phyloP scores from a whole-genome alignment of 2,113 vertebrate species.

The Pituophis catenifer region DNA sequence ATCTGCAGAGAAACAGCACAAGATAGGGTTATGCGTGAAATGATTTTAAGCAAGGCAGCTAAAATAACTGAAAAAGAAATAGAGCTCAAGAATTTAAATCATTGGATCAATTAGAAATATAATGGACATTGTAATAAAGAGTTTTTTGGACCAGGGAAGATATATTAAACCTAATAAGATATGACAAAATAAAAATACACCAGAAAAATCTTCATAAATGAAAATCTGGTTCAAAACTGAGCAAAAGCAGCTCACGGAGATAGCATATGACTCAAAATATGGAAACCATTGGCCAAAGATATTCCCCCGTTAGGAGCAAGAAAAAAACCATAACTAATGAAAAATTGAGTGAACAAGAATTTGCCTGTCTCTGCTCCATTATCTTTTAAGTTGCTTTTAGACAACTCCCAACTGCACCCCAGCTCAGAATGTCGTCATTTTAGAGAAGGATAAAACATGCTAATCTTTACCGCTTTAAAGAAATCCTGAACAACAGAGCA shows the following conservation, averaged over 20 bases:
- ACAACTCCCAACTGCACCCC: background rate
- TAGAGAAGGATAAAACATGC: background rate
- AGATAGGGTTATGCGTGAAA: background rate
- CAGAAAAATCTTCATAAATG: background rate
- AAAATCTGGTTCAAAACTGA: background rate
- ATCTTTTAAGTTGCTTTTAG: background rate
- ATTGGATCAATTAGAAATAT: background rate
- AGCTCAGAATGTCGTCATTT: background rate
- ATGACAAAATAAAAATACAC: background rate
- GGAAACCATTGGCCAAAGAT: background rate
- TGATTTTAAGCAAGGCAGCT: background rate
- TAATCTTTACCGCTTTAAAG: background rate
- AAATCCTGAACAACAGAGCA: background rate
- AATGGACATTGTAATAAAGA: background rate
- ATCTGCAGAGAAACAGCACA: background rate
- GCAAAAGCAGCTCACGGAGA: background rate
- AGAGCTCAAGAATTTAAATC: background rate
- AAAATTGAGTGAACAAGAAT: background rate
- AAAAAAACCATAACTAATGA: background rate
- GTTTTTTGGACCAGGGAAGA: background rate
- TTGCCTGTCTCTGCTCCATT: background rate
- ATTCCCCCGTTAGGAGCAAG: background rate
- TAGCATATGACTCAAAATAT: background rate
- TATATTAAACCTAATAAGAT: background rate
- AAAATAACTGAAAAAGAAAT: background rate